phyloP scores from a whole-genome alignment of 2,888 invertebrate species.

The Hydraecia micacea region DNA sequence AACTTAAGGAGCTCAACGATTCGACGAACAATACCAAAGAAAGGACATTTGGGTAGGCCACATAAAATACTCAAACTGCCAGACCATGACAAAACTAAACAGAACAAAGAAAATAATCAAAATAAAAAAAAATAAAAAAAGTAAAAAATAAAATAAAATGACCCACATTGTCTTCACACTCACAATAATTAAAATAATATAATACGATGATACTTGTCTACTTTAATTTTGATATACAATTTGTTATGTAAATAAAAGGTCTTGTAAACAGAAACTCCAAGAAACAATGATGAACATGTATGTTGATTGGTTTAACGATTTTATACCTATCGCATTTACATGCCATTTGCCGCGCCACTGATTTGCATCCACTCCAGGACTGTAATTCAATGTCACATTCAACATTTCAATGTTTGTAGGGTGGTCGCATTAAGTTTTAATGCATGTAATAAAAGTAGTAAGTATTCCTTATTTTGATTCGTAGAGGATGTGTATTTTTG shows the following conservation, averaged over 20 bases:
- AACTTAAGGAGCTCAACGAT: no score
- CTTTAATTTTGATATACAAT: neutral
- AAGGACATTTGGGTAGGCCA: no score
- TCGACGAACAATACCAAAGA: no score
- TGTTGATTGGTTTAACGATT: constrained; percentile 25
- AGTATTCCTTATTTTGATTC: neutral
- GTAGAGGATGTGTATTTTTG: neutral
- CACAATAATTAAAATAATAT: no score
- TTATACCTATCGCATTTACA: constrained; percentile 29
- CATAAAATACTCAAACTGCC: no score
- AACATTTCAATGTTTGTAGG: constrained; percentile 2
- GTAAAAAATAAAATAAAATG: no score
- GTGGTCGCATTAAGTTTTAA: neutral
- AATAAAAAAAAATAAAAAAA: no score
- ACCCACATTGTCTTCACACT: no score
- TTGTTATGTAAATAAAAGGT: neutral
- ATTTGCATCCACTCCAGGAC: constrained; percentile 24
- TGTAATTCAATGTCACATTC: constrained; percentile 47
- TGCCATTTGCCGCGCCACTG: constrained; percentile 47
- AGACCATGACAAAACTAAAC: no score
- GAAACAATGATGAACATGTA: constrained; percentile 17
- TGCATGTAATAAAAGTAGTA: neutral
- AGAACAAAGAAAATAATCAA: no score
- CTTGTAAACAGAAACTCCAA: neutral
- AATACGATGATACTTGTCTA: neutral